Conservation (phyloP, 2,888 invertebrate genomes). For the Endomychus coccineus region DNA sequence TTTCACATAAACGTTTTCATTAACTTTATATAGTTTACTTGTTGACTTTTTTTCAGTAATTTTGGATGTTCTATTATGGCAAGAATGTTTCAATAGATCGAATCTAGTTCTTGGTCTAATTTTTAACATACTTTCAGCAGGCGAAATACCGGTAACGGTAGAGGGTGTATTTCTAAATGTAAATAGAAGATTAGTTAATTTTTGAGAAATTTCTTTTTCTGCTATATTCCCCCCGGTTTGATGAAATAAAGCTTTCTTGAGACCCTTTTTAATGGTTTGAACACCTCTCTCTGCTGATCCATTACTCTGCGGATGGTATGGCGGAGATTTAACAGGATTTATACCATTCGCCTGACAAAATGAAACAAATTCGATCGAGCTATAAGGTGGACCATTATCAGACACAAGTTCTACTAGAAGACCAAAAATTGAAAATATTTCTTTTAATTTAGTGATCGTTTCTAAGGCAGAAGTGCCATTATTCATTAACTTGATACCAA, state of each 20-base stretch:
- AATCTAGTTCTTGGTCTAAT: conserved; percentile 15
- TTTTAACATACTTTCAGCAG: too few species aligned
- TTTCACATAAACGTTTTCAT: too few species aligned
- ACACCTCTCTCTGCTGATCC: conserved; percentile 21
- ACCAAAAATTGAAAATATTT: conserved; percentile 22
- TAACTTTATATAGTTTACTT: too few species aligned
- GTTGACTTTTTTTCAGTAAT: too few species aligned
- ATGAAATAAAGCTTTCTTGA: too few species aligned
- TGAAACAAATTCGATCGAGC: conserved; percentile 16
- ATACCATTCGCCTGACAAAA: conserved; percentile 26
- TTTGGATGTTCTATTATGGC: too few species aligned
- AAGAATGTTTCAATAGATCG: conserved; percentile 17
- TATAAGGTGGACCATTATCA: conserved; percentile 25
- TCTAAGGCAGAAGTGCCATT: conserved; percentile 18
- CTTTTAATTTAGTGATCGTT: conserved; percentile 18
- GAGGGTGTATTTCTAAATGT: conserved; percentile 15
- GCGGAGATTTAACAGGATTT: conserved; percentile 21
- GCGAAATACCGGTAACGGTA: conserved; percentile 2
- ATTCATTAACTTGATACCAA: conserved; percentile 23
- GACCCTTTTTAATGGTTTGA: conserved; percentile 23
- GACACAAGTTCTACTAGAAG: conserved; percentile 21
- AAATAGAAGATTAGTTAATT: conserved; percentile 5
- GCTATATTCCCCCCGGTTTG: too few species aligned
- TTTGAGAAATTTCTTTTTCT: too few species aligned
- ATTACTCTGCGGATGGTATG: conserved; percentile 23